Evolutionary conservation across 2,797 vertebrate genomes (phyloP).

Genomic region (Prunella strophiata): DNA sequence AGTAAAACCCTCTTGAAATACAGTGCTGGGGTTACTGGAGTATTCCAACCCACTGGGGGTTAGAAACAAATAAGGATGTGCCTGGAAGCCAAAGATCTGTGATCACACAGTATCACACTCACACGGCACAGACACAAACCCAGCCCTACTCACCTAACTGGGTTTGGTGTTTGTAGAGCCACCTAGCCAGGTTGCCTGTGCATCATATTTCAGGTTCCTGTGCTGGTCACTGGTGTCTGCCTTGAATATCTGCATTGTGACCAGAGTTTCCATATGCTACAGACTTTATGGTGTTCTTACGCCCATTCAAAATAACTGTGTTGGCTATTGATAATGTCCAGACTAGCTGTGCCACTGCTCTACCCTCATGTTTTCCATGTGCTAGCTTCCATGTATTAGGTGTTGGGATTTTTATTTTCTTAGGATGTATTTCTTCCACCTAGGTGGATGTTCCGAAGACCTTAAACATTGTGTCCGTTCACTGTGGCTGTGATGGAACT

Average conservation of each 20-base stretch:
- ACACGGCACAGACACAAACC: background rate
- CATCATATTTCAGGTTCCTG: background rate
- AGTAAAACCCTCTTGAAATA: background rate
- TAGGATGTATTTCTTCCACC: background rate
- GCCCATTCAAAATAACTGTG: background rate
- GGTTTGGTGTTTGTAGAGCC: background rate
- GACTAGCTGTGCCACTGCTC: background rate
- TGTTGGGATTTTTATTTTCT: constrained; percentile 12
- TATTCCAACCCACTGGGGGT: background rate
- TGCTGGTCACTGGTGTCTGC: background rate
- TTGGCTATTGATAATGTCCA: background rate
- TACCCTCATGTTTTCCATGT: background rate
- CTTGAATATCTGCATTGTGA: background rate
- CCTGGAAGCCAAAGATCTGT: background rate
- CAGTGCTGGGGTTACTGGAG: background rate
- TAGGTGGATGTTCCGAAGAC: constrained; percentile 93
- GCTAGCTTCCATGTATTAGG: background rate
- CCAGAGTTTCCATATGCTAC: background rate
- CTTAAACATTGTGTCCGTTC: constrained; percentile 88
- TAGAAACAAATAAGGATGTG: background rate
- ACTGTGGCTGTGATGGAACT: constrained; percentile 92
- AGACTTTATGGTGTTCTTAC: background rate
- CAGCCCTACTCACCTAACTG: background rate
- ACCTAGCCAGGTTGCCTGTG: background rate
- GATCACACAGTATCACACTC: background rate